Base-by-base conservation (phyloP, 2,888 invertebrate genomes). In the Drosophila eohydei region DNA sequence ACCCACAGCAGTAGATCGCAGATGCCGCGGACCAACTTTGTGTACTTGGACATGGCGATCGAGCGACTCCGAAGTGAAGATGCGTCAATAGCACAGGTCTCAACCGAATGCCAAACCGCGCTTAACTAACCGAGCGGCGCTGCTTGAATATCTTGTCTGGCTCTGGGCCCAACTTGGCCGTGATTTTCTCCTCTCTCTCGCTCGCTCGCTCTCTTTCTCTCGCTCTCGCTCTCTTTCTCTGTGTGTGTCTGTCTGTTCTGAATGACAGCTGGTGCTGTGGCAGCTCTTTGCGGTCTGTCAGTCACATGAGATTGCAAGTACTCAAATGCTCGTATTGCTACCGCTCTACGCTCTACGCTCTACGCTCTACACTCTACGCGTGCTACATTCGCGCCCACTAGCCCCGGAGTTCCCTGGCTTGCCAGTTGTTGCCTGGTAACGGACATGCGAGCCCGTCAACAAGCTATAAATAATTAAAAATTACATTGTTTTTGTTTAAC, bases 1-100 rank as follows among this genome's bases (percentile, higher is more conserved):
- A 61, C 83, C 69, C 91, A 91, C 55, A 91, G 80, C 74, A 91
- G 52, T 43, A 91, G 67, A 77, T 91, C 92, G 61, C 92, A 89
- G 30, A 84, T 68, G 55, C 83, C 85, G 71, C 91, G 91, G 11
- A 80, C 81, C 68, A 88, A 57, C 74, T 84, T 78, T 50, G 77
- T 75, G 48, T 85, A 84, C 64, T 87, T 89, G 65, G 90, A 85
- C 89, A 89, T 89, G 61, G 16, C 59, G 58, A 46, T 50, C 32
- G 21, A 34, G 21, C 56, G 50, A 40, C 41, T 43, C 54, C 48
- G 36, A 57, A 12, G 4, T 12, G 38, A 48, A 48, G 58, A 38
- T 30, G 14, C 50, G 59, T 34, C 26, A 26, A 41, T 16, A 48
- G 14, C 28, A 30, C 56, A 61, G 70, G 81, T 86, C 84, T 80